Percentiles rank a stretch among this genome's conserved stretches.
Conservation (phyloP, 2,113 vertebrate species). For the Heteronetta atricapilla region DNA sequence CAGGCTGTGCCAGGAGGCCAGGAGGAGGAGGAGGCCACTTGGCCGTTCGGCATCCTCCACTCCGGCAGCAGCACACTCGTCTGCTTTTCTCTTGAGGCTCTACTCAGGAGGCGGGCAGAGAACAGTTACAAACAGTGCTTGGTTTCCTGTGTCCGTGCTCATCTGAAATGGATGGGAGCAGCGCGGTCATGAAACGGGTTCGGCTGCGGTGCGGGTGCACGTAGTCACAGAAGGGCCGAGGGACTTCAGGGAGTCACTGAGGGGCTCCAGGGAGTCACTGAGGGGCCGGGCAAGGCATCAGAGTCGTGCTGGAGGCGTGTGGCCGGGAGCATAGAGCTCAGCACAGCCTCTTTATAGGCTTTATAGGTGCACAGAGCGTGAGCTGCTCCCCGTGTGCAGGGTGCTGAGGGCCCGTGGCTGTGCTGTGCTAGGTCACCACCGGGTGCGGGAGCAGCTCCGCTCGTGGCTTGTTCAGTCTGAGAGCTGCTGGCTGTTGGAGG, state of each 20-base stretch:
- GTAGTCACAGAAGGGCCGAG: too few species aligned
- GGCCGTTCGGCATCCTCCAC: rapidly evolving
- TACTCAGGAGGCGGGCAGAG: not conserved
- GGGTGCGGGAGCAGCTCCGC: not conserved
- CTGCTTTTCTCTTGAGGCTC: not conserved
- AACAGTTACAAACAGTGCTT: not conserved
- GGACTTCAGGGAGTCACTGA: too few species aligned
- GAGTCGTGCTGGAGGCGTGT: not conserved
- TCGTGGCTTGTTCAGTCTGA: rapidly evolving
- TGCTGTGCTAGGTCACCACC: not conserved
- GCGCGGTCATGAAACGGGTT: rapidly evolving
- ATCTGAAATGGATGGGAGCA: not conserved
- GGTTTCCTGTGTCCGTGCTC: rapidly evolving
- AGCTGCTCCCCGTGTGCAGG: too few species aligned
- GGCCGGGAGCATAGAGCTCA: not conserved
- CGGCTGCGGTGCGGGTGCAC: not conserved
- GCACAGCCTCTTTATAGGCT: not conserved
- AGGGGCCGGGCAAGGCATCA: not conserved
- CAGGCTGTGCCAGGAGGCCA: rapidly evolving
- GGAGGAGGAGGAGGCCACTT: not conserved
- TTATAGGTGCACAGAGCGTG: not conserved
- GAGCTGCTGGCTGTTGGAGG: not conserved
- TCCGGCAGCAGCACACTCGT: not conserved
- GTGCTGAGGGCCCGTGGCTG: too few species aligned
- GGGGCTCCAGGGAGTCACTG: too few species aligned